Percentiles rank a stretch among this genome's conserved stretches.
These are phyloP conservation scores for Myotis daubentonii DNA, from an alignment of 2,797 vertebrate genomes.

Conservation along the genomic window DNA sequence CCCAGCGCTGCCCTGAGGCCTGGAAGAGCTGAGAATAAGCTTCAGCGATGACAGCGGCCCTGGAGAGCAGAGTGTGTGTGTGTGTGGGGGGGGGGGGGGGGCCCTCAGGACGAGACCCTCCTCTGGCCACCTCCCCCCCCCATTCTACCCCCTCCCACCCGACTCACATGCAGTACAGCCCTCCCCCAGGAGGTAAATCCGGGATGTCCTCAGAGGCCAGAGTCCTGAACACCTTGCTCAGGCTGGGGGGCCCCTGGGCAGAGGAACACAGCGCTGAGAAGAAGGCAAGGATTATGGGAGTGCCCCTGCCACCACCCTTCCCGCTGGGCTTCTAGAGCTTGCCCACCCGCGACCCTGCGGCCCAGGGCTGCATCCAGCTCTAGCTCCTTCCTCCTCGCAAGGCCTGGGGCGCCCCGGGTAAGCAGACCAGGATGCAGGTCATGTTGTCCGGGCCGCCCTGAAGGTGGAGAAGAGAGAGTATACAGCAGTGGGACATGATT, in stretches of 20 bases:
- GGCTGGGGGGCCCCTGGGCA: slow-evolving; percentile 84
- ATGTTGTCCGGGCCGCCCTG: slow-evolving; percentile 93
- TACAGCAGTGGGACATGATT: neutral
- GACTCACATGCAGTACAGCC: slow-evolving; percentile 87
- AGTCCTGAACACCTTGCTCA: slow-evolving; percentile 88
- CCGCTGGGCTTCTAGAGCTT: neutral
- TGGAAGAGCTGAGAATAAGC: slow-evolving; percentile 40
- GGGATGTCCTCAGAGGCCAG: slow-evolving; percentile 86
- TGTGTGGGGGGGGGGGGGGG: neutral
- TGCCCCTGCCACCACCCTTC: neutral
- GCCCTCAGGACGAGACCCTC: neutral
- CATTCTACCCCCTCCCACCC: slow-evolving; percentile 51
- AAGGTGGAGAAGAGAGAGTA: slow-evolving; percentile 48
- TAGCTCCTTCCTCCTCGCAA: slow-evolving; percentile 85
- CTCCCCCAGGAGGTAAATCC: slow-evolving; percentile 90
- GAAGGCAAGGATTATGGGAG: neutral
- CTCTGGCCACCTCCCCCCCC: neutral
- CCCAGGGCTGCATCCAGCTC: slow-evolving; percentile 86
- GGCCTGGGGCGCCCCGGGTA: slow-evolving; percentile 87
- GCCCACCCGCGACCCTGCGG: slow-evolving; percentile 88
- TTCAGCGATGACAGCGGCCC: slow-evolving; percentile 52
- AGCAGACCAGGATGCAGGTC: slow-evolving; percentile 90
- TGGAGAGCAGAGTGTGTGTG: slow-evolving; percentile 10
- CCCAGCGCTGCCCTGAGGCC: neutral
- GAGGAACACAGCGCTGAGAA: slow-evolving; percentile 79